Evolutionary conservation across 2,888 invertebrate species (phyloP).

Genomic region (Ecliptopera silaceata): DNA sequence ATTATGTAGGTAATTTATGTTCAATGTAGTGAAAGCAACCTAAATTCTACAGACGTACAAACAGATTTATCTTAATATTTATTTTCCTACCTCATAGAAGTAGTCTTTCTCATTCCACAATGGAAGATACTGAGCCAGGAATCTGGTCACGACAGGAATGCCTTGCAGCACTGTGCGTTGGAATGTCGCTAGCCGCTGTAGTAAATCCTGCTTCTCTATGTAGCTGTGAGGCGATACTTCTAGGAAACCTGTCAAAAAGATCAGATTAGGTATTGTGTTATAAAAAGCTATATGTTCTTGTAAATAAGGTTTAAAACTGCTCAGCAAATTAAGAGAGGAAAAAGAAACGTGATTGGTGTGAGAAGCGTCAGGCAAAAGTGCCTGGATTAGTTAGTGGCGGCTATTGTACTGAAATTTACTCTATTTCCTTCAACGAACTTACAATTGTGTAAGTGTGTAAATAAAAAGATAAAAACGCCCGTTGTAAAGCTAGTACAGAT

Average conservation of each 20-base stretch:
- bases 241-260: constrained; percentile 59
- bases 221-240: constrained; percentile 61
- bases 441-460: too few species aligned
- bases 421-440: too few species aligned
- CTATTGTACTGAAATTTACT: too few species aligned
- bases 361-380: too few species aligned
- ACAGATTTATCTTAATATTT: background rate
- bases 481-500: too few species aligned
- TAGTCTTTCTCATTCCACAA: constrained; percentile 74
- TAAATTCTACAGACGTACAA: too few species aligned
- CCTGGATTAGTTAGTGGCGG: too few species aligned
- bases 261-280: background rate
- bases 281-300: background rate
- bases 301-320: constrained; percentile 45
- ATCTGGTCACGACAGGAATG: constrained; percentile 66
- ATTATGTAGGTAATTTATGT: too few species aligned
- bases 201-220: constrained; percentile 62
- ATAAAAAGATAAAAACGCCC: too few species aligned
- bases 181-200: constrained; percentile 55
- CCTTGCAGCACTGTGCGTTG: constrained; percentile 69
- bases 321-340: too few species aligned
- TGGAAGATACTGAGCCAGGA: constrained; percentile 68
- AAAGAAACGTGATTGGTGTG: too few species aligned
- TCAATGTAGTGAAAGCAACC: too few species aligned
- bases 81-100: constrained; percentile 64